Percentiles rank a stretch among this genome's conserved stretches.
phyloP scores from a whole-genome alignment of 2,113 vertebrate species.

The Turnix velox region DNA sequence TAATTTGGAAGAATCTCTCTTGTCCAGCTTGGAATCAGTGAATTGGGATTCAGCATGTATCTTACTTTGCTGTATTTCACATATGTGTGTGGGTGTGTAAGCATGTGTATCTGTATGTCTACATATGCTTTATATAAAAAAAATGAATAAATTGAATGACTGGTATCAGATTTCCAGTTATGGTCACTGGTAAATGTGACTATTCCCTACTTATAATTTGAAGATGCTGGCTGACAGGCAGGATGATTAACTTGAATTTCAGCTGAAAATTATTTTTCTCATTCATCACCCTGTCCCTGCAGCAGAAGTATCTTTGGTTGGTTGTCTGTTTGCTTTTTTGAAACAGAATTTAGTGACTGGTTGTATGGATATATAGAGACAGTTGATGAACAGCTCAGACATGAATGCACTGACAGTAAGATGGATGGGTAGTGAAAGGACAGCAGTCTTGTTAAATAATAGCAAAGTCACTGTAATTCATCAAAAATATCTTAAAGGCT shows the following conservation, averaged over 20 bases:
- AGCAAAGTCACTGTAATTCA: background rate
- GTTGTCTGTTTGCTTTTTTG: background rate
- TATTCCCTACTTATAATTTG: background rate
- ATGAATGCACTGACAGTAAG: background rate
- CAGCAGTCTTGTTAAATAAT: background rate
- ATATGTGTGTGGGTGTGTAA: no score
- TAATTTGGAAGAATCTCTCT: background rate
- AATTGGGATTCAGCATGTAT: background rate
- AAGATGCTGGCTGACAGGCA: background rate
- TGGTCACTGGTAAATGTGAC: background rate
- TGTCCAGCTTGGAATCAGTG: background rate
- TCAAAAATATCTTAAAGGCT: background rate
- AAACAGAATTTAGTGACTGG: background rate
- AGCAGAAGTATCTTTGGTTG: background rate
- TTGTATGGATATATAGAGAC: background rate
- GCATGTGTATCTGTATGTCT: accelerated
- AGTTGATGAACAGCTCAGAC: background rate
- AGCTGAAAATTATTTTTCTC: background rate
- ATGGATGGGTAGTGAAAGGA: background rate
- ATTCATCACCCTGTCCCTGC: background rate
- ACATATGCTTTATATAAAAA: background rate
- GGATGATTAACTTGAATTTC: background rate
- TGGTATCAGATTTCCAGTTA: background rate
- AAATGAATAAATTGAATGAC: background rate
- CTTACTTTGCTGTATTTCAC: background rate